Percentiles rank a stretch among this genome's conserved stretches.
Evolutionary conservation across 2,888 invertebrate species (phyloP).

Genomic region (Stictocephala bisonia): DNA sequence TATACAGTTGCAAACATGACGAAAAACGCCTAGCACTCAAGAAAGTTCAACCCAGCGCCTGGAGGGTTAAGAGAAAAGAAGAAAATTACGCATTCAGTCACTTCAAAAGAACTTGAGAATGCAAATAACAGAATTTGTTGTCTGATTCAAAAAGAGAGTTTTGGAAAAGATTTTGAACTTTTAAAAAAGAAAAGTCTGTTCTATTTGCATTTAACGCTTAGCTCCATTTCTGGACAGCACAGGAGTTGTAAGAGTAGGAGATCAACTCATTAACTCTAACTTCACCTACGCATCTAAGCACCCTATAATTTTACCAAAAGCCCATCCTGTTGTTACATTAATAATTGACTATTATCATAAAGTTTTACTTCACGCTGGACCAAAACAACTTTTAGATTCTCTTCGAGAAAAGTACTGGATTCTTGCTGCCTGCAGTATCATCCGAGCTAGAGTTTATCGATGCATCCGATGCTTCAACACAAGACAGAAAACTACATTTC

Average conservation of each 20-base stretch:
- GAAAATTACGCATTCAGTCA: neutral
- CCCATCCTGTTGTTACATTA: conserved; percentile 40
- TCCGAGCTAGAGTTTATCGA: conserved; percentile 42
- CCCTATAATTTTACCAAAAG: conserved; percentile 32
- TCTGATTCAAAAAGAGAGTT: neutral
- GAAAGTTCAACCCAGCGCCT: too few relatives aligned
- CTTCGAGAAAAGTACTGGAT: conserved; percentile 52
- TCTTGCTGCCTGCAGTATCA: conserved; percentile 46
- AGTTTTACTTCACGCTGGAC: conserved; percentile 51
- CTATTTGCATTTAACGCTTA: neutral
- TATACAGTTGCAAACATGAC: too few relatives aligned
- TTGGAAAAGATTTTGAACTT: neutral
- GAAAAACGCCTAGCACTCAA: too few relatives aligned
- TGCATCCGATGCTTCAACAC: conserved; percentile 52
- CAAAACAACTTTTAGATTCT: conserved; percentile 47
- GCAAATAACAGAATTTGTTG: neutral
- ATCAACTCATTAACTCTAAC: conserved; percentile 39
- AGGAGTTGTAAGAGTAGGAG: conserved; percentile 51
- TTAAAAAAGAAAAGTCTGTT: neutral
- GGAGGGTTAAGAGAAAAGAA: too few relatives aligned
- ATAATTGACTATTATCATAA: conserved; percentile 52
- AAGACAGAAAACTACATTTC: neutral
- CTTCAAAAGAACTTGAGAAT: neutral
- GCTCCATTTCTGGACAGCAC: conserved; percentile 17
- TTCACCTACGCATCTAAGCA: conserved; percentile 43